A percentile compares a stretch with the other conserved stretches of the same genome.
Evolutionary conservation across 1,140 invertebrate genomes (phyloP).

Genomic region (Chironomus tepperi): DNA sequence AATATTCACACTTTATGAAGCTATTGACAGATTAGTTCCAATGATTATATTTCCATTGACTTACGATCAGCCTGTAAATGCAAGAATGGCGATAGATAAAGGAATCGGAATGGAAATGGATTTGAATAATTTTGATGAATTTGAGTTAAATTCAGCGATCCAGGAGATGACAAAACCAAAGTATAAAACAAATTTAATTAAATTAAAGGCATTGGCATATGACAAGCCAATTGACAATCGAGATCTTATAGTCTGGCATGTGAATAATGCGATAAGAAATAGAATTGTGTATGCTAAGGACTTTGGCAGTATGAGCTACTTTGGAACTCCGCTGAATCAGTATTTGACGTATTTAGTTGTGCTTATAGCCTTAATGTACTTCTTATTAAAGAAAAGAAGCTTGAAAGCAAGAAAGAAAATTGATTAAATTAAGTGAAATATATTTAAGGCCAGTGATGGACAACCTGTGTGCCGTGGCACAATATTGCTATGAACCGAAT

Average conservation of each 20-base stretch:
- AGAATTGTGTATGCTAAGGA: background rate
- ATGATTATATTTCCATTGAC: background rate
- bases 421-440: no score
- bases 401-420: no score
- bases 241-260: background rate
- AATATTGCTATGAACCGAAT: no score
- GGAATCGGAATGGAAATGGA: conserved; percentile 35
- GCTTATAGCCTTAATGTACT: no score
- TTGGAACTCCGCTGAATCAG: no score
- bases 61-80: background rate
- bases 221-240: background rate
- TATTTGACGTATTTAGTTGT: no score
- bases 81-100: conserved; percentile 26
- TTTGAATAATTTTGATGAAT: conserved; percentile 35
- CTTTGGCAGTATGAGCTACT: no score
- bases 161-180: conserved; percentile 33
- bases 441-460: no score
- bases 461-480: no score
- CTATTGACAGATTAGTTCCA: no score
- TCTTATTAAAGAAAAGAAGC: no score
- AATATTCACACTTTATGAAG: no score
- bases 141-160: conserved; percentile 33
- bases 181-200: background rate
- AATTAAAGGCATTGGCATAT: background rate
- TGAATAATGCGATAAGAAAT: background rate